These are phyloP conservation scores for Nylanderia fulva DNA, from an alignment of 1,140 invertebrate species.

Conservation along the genomic window DNA sequence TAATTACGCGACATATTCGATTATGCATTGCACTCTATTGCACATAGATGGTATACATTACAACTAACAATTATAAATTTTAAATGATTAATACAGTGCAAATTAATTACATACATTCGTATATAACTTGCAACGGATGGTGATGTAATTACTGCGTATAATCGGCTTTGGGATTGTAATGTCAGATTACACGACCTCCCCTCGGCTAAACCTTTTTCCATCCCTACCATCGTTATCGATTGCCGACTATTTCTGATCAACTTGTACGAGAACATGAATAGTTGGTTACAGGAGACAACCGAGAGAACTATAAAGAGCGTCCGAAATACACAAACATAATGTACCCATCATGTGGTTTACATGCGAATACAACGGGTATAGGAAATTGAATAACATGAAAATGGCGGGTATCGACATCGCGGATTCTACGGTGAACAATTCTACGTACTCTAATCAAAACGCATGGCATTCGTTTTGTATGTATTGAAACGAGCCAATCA, in stretches of 20 bases:
- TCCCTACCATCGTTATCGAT: conserved; percentile 44
- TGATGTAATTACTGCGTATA: conserved; percentile 28
- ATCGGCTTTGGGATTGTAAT: conserved; percentile 42
- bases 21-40: conserved; percentile 18
- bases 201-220: neutral
- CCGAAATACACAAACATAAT: conserved; percentile 48
- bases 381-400: conserved; percentile 51
- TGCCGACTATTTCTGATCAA: conserved; percentile 37
- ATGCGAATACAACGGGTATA: conserved; percentile 49
- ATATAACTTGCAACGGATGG: conserved; percentile 5
- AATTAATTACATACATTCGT: conserved; percentile 48
- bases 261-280: neutral
- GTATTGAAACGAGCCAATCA: conserved; percentile 53
- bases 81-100: conserved; percentile 3
- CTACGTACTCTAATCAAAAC: conserved; percentile 8
- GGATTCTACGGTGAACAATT: conserved; percentile 50
- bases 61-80: conserved; percentile 44
- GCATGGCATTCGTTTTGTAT: conserved; percentile 25
- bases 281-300: neutral
- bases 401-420: conserved; percentile 59
- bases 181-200: conserved; percentile 26
- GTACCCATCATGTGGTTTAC: conserved; percentile 50
- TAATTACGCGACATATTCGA: conserved; percentile 37
- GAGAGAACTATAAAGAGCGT: neutral
- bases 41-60: neutral